phyloP scores from a whole-genome alignment of 2,113 vertebrate genomes.

The Murina feae region DNA sequence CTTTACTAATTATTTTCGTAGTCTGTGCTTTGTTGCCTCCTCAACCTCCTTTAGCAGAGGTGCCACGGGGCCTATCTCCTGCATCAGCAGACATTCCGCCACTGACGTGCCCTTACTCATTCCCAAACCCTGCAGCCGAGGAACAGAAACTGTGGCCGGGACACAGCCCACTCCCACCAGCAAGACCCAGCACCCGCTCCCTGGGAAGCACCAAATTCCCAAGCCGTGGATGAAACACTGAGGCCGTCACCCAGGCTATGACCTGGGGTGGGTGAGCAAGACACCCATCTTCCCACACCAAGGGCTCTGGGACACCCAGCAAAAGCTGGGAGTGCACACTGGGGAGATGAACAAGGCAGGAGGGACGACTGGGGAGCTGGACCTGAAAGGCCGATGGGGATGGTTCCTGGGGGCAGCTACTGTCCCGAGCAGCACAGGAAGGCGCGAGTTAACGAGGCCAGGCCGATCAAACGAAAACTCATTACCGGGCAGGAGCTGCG shows the following conservation, averaged over 20 bases:
- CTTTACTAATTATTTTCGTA: not conserved
- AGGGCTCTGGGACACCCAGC: not conserved
- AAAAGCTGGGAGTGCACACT: not conserved
- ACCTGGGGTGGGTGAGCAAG: not conserved
- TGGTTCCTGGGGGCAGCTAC: accelerated
- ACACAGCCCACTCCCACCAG: constrained; percentile 9
- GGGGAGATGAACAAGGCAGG: not conserved
- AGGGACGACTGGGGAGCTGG: not conserved
- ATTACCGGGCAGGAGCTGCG: not conserved
- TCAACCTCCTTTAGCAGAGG: not conserved
- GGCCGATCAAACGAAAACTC: not conserved
- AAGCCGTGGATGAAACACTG: too few species aligned
- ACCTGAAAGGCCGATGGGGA: accelerated
- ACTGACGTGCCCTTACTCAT: constrained; percentile 84
- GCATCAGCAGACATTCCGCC: constrained; percentile 85
- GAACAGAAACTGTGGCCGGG: not conserved
- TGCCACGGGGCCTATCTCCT: constrained; percentile 65
- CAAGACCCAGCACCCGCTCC: not conserved
- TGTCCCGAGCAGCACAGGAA: not conserved
- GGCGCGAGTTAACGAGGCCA: accelerated
- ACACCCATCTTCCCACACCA: not conserved
- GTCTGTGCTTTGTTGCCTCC: not conserved
- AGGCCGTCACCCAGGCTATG: accelerated
- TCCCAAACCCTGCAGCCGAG: constrained; percentile 83
- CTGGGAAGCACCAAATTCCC: accelerated